phyloP scores from a whole-genome alignment of 1,140 invertebrate genomes.

The Euborellia annulipes region DNA sequence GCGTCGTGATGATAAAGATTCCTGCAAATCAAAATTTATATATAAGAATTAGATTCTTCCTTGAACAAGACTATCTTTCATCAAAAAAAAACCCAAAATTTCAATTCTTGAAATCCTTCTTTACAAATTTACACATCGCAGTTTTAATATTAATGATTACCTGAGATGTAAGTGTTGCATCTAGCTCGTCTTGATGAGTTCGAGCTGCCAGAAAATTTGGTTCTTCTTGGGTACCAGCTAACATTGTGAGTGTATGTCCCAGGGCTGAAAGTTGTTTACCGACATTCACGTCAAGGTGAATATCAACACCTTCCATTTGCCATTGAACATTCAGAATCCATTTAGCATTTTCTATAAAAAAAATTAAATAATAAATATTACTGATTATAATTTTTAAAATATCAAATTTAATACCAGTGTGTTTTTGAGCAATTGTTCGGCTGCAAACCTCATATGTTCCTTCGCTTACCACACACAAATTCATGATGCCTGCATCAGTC shows the following conservation, averaged over 20 bases:
- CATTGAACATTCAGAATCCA: constrained; percentile 96
- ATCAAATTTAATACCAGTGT: constrained; percentile 29
- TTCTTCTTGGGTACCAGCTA: constrained; percentile 67
- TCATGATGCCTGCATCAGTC: constrained; percentile 70
- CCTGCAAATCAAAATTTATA: constrained; percentile 34
- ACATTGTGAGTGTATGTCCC: constrained; percentile 85
- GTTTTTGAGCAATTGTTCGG: constrained; percentile 58
- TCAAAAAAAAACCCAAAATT: constrained; percentile 18
- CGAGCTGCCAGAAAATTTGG: too few relatives aligned
- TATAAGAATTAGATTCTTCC: too few relatives aligned
- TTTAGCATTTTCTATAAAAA: constrained; percentile 73
- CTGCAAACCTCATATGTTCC: constrained; percentile 96
- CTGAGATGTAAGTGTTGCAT: constrained; percentile 5
- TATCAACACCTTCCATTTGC: constrained; percentile 98
- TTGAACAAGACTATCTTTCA: background rate
- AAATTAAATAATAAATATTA: constrained; percentile 2
- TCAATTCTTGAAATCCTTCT: too few relatives aligned
- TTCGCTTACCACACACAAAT: constrained; percentile 92
- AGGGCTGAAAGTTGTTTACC: constrained; percentile 88
- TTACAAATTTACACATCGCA: too few relatives aligned
- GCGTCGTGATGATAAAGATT: constrained; percentile 45
- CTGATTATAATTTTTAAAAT: constrained; percentile 10
- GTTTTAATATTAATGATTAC: too few relatives aligned
- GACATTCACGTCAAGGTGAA: constrained; percentile 88
- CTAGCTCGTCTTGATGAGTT: constrained; percentile 15